A percentile compares a stretch with the other conserved stretches of the same genome.
phyloP scores from a whole-genome alignment of 2,888 invertebrate genomes.

The Galeopsomyia nigrocyanea region DNA sequence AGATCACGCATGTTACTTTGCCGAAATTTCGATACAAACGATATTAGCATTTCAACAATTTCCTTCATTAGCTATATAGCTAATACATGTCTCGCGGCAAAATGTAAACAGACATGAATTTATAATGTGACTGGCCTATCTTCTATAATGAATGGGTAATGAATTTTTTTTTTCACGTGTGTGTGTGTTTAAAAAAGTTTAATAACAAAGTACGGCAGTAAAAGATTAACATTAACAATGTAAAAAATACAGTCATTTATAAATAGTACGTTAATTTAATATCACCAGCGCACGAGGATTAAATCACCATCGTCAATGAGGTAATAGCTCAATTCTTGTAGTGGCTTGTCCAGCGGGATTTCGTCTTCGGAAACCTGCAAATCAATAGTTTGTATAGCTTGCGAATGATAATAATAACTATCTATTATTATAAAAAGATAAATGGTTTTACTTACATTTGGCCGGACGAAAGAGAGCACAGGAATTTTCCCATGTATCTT shows the following conservation, averaged over 20 bases:
- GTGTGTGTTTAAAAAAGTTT: conserved; percentile 61
- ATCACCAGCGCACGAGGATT: conserved; percentile 79
- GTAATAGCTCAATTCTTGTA: conserved; percentile 86
- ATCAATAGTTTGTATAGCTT: conserved; percentile 13
- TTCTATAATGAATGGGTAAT: too few species aligned
- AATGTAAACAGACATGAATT: too few species aligned
- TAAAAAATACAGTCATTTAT: conserved; percentile 62
- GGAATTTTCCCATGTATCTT: conserved; percentile 71
- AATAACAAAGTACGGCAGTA: conserved; percentile 62
- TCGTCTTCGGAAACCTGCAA: conserved; percentile 75
- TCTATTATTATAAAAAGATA: conserved; percentile 4
- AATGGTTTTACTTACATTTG: conserved; percentile 62
- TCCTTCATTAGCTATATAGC: too few species aligned
- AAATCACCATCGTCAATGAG: conserved; percentile 88
- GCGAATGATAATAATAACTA: not conserved
- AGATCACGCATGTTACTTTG: too few species aligned
- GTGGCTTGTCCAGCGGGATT: conserved; percentile 83
- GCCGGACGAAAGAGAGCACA: conserved; percentile 65
- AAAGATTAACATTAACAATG: conserved; percentile 63
- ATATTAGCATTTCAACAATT: too few species aligned
- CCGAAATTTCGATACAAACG: too few species aligned
- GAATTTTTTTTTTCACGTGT: conserved; percentile 8
- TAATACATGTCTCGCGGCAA: too few species aligned
- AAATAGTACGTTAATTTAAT: conserved; percentile 57
- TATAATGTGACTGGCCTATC: too few species aligned